These are phyloP conservation scores for Scaptomyza tumidula DNA, from an alignment of 2,888 invertebrate species.

Conservation along the genomic window DNA sequence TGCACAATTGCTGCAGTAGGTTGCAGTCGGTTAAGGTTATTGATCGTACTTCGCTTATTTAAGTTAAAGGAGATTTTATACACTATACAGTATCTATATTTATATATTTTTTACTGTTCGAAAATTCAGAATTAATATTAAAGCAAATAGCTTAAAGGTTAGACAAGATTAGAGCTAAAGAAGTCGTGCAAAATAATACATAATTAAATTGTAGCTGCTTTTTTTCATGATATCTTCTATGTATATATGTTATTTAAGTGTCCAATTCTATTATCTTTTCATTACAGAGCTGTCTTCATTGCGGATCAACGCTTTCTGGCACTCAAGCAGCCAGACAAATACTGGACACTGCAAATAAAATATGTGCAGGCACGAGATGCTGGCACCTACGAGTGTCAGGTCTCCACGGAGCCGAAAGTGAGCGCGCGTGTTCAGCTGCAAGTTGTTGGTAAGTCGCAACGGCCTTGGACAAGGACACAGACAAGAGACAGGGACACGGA, in stretches of 20 bases:
- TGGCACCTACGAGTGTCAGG: slow-evolving; percentile 97
- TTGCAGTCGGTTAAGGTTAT: not conserved
- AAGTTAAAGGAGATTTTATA: not conserved
- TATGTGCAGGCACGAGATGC: slow-evolving; percentile 96
- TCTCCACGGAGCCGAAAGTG: slow-evolving; percentile 97
- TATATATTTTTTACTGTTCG: not conserved
- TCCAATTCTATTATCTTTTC: not conserved
- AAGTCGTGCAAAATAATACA: too few relatives aligned
- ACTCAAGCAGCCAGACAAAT: slow-evolving; percentile 86
- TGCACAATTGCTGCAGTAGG: slow-evolving; percentile 9
- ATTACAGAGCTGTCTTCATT: slow-evolving; percentile 90
- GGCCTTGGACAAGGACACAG: slow-evolving; percentile 41
- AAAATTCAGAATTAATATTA: too few relatives aligned
- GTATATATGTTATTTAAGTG: not conserved
- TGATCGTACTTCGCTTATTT: not conserved
- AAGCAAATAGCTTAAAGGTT: too few relatives aligned
- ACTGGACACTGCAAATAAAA: slow-evolving; percentile 95
- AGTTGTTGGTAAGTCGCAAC: slow-evolving; percentile 91
- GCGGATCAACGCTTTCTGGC: slow-evolving; percentile 96
- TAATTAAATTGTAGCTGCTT: too few relatives aligned
- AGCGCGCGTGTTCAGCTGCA: slow-evolving; percentile 96
- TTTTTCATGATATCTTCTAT: not conserved
- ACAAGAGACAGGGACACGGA: slow-evolving; percentile 18
- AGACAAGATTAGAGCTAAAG: too few relatives aligned
- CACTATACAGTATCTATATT: not conserved